Evolutionary conservation across 2,113 vertebrate genomes (phyloP), one percentile per base, ranked within the genome.

Genomic region (Dicaeum eximium): DNA sequence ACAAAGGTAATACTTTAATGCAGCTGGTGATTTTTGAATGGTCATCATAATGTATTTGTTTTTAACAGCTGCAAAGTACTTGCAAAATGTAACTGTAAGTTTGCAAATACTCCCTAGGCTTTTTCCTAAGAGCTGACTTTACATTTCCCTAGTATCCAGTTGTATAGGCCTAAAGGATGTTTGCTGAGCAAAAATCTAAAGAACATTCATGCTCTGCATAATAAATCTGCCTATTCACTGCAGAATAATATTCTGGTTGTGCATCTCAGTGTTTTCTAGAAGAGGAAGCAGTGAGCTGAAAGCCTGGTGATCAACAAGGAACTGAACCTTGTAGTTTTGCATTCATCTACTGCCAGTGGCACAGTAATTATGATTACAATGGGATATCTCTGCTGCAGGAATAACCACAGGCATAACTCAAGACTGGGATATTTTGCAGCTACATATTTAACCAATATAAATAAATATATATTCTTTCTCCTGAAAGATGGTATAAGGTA

Each of bases 111-210:
- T 74, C 28, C 44, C 3, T 22, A 78, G 31, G 24, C 60, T 86
- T 33, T 77, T 94, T 95, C 56, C 75, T 80, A 80, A 90, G 44
- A 94, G 88, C 88, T 96, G 88, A 94, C 56, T 93, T 67, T 67
- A 78, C 40, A 40, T 56, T 96, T 88, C 71, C 62, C 56, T 77
- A 56, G 58, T 53, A 94, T 84, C 8, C 37, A 86, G 37, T 78
- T 93, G 40, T 61, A 84, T 28, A 88, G n/a, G 7, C 28, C 38
- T 88, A 80, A 86, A 86, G 65, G 45, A 86, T 86, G 47, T 95
- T 94, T 96, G 75, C 92, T 88, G 85, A 96, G 57, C 73, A 95
- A 88, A 94, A 90, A 64, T 88, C 69, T 86, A 28, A 94, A 86
- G 80, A 48, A 31, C 40, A 78, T 92, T 95, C 92, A 93, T 0